phyloP scores from a whole-genome alignment of 2,797 vertebrate genomes.

The Benthosema pterotum region DNA sequence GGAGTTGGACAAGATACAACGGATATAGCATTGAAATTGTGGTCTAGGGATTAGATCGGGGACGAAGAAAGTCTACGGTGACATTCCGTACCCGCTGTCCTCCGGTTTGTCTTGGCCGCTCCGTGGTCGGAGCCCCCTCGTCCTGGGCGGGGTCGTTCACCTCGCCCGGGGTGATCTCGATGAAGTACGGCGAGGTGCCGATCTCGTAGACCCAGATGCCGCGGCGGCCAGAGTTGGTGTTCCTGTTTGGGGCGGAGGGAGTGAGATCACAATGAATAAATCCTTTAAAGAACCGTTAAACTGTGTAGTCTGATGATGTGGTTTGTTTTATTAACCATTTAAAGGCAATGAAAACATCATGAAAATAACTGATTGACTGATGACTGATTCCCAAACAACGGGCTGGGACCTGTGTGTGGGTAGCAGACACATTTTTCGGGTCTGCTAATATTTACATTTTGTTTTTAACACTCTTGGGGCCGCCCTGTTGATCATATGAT shows the following conservation, averaged over 20 bases:
- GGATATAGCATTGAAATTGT: no score
- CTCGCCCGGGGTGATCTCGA: slow-evolving; percentile 55
- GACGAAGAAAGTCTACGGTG: no score
- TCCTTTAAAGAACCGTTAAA: not conserved
- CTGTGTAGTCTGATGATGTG: not conserved
- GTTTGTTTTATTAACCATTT: not conserved
- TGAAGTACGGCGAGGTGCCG: slow-evolving; percentile 69
- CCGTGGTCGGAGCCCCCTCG: slow-evolving; percentile 4
- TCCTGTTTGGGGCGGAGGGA: slow-evolving; percentile 64
- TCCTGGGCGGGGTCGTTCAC: slow-evolving; percentile 8
- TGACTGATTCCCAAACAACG: no score
- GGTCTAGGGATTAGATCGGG: no score
- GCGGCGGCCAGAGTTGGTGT: slow-evolving; percentile 84
- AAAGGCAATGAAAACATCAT: no score
- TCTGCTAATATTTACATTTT: no score
- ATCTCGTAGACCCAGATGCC: slow-evolving; percentile 92
- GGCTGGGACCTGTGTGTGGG: no score
- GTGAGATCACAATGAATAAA: not conserved
- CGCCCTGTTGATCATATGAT: no score
- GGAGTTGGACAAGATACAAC: no score
- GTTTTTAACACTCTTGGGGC: no score
- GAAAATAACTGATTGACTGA: no score
- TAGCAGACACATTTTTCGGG: no score
- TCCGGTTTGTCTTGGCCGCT: slow-evolving; percentile 6
- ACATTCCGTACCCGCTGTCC: slow-evolving; percentile 1